Percentiles rank a stretch among this genome's conserved stretches.
Conservation (phyloP, 2,113 vertebrate species). For the Orthonyx spaldingii region DNA sequence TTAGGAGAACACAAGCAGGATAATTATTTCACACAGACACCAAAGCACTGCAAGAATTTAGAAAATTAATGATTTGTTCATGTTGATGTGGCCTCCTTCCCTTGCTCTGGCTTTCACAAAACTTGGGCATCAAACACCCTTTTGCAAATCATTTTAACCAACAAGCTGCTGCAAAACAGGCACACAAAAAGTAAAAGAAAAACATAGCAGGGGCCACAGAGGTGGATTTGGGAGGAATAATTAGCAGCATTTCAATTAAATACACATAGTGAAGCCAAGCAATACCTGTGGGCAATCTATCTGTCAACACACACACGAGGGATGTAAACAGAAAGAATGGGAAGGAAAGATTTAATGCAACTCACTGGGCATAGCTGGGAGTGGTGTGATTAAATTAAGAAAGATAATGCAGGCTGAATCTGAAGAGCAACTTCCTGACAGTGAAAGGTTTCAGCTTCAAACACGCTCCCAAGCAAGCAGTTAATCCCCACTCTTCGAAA, state of each 20-base stretch:
- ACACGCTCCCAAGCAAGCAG: slow-evolving; percentile 24
- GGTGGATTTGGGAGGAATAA: slow-evolving; percentile 4
- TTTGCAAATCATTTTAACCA: neutral
- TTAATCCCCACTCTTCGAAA: slow-evolving; percentile 30
- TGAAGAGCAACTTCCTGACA: slow-evolving; percentile 47
- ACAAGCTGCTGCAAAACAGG: neutral
- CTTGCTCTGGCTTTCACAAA: neutral
- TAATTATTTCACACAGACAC: neutral
- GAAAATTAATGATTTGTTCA: neutral
- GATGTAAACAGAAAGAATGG: slow-evolving; percentile 45
- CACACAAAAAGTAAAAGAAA: neutral
- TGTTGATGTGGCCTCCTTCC: neutral
- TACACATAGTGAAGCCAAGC: slow-evolving; percentile 1
- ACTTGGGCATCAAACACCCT: fast-evolving
- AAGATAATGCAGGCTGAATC: slow-evolving; percentile 47
- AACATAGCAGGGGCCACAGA: neutral
- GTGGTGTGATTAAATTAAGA: slow-evolving; percentile 54
- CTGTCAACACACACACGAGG: slow-evolving; percentile 47
- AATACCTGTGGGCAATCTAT: slow-evolving; percentile 28
- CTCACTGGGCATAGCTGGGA: slow-evolving; percentile 53
- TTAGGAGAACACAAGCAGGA: neutral
- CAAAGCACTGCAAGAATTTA: neutral
- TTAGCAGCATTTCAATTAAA: slow-evolving; percentile 51
- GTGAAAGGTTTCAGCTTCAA: slow-evolving; percentile 49
- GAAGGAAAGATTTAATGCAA: slow-evolving; percentile 45